A percentile compares a stretch with the other conserved stretches of the same genome.
phyloP scores from a whole-genome alignment of 1,140 invertebrate genomes.

The Babylonia areolata region DNA sequence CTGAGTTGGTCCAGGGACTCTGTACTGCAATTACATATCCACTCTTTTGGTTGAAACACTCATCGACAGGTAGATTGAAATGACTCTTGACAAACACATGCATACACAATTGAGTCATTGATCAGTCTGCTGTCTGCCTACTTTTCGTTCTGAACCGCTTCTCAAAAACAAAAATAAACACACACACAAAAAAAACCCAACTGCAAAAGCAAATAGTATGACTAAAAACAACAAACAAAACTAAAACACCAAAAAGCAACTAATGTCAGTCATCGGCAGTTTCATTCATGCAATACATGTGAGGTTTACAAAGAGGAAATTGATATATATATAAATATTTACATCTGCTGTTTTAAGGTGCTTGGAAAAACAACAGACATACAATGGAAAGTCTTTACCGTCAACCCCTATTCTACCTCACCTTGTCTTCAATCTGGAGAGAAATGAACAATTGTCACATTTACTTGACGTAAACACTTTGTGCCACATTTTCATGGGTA shows the following conservation, averaged over 20 bases:
- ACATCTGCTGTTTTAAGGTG: not conserved
- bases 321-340: not conserved
- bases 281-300: not conserved
- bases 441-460: not conserved
- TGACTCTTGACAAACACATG: too few species aligned
- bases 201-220: not conserved
- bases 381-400: not conserved
- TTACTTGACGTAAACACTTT: too few species aligned
- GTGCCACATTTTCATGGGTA: too few species aligned
- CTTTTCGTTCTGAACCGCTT: too few species aligned
- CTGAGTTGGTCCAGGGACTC: too few species aligned
- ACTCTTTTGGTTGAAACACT: too few species aligned
- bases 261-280: not conserved
- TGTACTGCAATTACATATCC: too few species aligned
- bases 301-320: not conserved
- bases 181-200: not conserved
- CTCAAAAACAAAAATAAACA: not conserved
- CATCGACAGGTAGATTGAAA: too few species aligned
- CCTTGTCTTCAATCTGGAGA: not conserved
- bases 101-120: too few species aligned
- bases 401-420: not conserved
- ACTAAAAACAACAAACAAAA: too few species aligned
- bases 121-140: too few species aligned
- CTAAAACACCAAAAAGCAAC: not conserved
- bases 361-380: not conserved